A percentile compares a stretch with the other conserved stretches of the same genome.
Evolutionary conservation across 2,113 vertebrate species (phyloP).

Genomic region (Cercopithecus mona): DNA sequence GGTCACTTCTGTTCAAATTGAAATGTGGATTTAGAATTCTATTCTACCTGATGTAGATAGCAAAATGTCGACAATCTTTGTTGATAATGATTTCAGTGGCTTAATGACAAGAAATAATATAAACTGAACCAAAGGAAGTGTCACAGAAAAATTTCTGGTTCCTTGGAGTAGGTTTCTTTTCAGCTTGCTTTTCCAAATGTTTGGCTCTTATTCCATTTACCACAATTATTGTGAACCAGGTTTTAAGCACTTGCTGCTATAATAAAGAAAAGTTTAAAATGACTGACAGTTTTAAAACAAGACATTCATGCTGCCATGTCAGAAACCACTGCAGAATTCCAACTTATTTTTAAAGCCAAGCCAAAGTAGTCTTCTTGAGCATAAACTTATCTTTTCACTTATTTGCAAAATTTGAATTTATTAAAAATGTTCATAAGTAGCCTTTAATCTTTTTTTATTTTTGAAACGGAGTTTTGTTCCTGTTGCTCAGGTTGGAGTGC

Average conservation of each 20-base stretch:
- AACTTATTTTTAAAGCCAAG: not conserved
- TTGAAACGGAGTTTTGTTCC: no score
- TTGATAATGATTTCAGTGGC: not conserved
- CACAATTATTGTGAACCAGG: not conserved
- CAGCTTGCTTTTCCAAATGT: not conserved
- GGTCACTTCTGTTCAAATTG: not conserved
- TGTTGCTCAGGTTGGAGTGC: no score
- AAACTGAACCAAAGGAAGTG: not conserved
- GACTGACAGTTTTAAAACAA: not conserved
- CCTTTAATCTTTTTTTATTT: not conserved
- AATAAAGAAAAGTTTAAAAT: not conserved
- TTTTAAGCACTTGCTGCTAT: not conserved
- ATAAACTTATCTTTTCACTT: not conserved
- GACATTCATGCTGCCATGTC: not conserved
- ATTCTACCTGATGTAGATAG: not conserved
- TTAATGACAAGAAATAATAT: not conserved
- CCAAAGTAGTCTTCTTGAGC: not conserved
- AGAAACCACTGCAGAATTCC: not conserved
- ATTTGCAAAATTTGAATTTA: slow-evolving; percentile 8
- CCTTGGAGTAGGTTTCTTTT: not conserved
- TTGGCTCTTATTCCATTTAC: not conserved
- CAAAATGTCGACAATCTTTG: not conserved
- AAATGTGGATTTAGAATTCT: not conserved
- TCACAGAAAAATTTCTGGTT: not conserved
- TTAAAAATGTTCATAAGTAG: slow-evolving; percentile 1